Base-by-base conservation (phyloP, 2,797 vertebrate genomes). In the Arnoldichthys spilopterus region DNA sequence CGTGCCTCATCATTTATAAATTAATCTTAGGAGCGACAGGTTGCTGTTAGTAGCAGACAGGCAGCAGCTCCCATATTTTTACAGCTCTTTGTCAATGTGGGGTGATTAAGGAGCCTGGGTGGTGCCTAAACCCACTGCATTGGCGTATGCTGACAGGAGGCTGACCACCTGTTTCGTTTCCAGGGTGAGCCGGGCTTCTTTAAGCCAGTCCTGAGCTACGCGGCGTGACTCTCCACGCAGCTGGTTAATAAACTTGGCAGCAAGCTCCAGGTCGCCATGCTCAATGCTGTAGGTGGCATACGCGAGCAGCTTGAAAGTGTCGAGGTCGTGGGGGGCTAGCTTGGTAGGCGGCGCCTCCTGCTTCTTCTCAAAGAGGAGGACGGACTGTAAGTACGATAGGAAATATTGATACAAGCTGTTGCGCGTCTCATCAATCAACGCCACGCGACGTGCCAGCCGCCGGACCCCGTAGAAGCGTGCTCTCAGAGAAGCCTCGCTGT, bases 341-440 rank as follows among this genome's bases (percentile, higher is more conserved):
- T 96, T 94, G 0, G 90, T 22, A 0, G 98, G 98, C 0, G 98
- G 97, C 30, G 93, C 94, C 81, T 92, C 86, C 83, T 97, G 94
- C 43, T 92, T 89, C 0, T 91, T 91, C 49, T 97, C 95, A 71
- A 96, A 95, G 8, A 99, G 74, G 1, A 99, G 94, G 2, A 95
- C 89, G 0, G 98, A 96, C 87, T 99, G 98, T 76, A 99, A 53
- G 85, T 98, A 99, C 1, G 98, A 99, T 47, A 99, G 88, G 89
- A 99, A 96, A 86, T 99, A 99, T 4, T 99, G 98, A 83, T 98
- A 99, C 37, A 99, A 80, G 87, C 96, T 98, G 92, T 98, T 98
- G 76, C 94, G 94, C 0, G 96, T 95, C 84, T 98, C 98, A 0
- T 99, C 96, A 0, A 99, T 93, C 82, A 99, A 95, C 0, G 97